Evolutionary conservation across 2,113 vertebrate genomes (phyloP), one percentile per base, ranked within the genome.

Genomic region (Myocastor coypus): DNA sequence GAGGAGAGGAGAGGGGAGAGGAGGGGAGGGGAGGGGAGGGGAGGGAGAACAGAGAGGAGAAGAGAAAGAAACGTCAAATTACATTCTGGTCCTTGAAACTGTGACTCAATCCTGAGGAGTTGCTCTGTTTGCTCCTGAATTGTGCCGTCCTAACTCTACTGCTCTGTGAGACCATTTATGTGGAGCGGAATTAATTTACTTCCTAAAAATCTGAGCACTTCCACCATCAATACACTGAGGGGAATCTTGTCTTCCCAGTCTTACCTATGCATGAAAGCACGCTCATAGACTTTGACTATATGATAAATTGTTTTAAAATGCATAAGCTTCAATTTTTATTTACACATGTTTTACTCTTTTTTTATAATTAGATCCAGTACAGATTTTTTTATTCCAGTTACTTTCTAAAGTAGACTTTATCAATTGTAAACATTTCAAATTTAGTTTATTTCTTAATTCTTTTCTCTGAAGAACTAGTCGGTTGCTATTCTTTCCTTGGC

Each of bases 1-100:
- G n/a, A 24, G 2, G 14, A 68, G 66, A 17, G 32, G 32, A 13
- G 12, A 32, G 13, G 6, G 64, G 13, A 34, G 64, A 32, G 30
- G 13, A 14, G 64, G 13, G 5, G 30, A 13, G 3, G 30, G 4
- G 11, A 30, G 5, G 1, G 30, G 14, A 5, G 4, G 30, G 4
- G 37, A 7, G 22, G 42, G 32, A 85, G 20, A 71, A 34, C 5
- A 32, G 50, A 63, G 57, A 24, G 52, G 40, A 30, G 57, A 59
- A 20, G 22, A 19, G 22, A 61, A 61, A 61, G 59, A 8, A 61
- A 26, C 14, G 16, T 24, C 17, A 80, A 37, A 8, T 30, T 75
- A 13, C 17, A 32, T 69, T 61, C 22, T 50, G 28, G 8, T 16
- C 14, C 34, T 69, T n/a, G 0, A 61, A 14, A 8, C 22, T 30